Evolutionary conservation across 1,140 invertebrate species (phyloP).

Genomic region (Scaptodrosophila lebanonensis): DNA sequence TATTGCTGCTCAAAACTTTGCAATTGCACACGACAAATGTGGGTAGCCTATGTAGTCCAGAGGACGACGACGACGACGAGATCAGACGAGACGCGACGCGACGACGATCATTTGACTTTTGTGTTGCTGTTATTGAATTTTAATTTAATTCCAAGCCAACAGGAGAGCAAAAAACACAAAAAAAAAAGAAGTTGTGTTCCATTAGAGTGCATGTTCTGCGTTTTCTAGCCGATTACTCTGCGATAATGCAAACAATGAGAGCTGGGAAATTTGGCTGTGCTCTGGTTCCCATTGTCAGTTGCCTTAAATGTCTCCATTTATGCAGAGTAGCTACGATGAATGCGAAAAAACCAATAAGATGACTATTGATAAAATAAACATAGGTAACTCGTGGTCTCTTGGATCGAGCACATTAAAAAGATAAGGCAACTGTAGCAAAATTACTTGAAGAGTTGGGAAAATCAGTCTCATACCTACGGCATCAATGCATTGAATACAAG

Average conservation of each 20-base stretch:
- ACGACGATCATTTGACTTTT: too few relatives aligned
- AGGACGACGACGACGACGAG: too few relatives aligned
- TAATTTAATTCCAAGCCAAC: conserved; percentile 66
- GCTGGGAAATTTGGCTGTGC: conserved; percentile 63
- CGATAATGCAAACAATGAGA: conserved; percentile 56
- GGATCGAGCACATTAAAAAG: too few relatives aligned
- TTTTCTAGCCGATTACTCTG: conserved; percentile 49
- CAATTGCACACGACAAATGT: conserved; percentile 29
- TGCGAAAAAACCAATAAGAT: too few relatives aligned
- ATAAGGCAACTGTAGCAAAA: too few relatives aligned
- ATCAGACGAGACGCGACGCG: too few relatives aligned
- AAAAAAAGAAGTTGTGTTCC: conserved; percentile 53
- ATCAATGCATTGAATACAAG: too few relatives aligned
- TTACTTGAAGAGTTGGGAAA: too few relatives aligned
- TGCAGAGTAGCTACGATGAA: too few relatives aligned
- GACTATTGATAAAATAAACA: too few relatives aligned
- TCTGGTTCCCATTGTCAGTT: conserved; percentile 70
- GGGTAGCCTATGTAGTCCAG: conserved; percentile 53
- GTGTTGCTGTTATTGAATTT: conserved; percentile 64
- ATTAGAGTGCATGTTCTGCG: conserved; percentile 60
- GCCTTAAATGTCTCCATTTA: conserved; percentile 64
- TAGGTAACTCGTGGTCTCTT: too few relatives aligned
- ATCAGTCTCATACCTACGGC: too few relatives aligned
- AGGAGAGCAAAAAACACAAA: conserved; percentile 31
- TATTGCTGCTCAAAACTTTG: neutral